Base-by-base conservation (phyloP, 2,888 invertebrate genomes). In the Pantelozetes paolii region DNA sequence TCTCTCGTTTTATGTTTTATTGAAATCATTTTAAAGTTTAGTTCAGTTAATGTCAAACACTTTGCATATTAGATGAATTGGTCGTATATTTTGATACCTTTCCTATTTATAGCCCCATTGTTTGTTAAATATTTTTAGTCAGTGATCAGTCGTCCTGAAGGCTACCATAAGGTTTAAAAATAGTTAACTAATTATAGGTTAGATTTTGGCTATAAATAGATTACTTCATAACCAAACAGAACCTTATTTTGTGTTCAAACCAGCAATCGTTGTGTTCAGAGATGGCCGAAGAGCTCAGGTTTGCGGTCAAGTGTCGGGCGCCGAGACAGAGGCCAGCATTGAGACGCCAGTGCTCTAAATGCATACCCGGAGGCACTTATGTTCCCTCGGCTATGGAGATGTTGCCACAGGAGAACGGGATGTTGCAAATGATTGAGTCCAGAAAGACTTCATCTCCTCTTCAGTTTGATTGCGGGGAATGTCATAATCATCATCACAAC, bases 231-330 rank as follows among this genome's bases (percentile, higher is more conserved):
- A 50, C 18, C 20, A 45, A 50, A n/a, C 45, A 76, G 77, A 77
- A 76, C 67, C 48, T 75, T 64, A 64, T 76, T 8, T 75, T 77
- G 30, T 76, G 76, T 69, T 77, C 76, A 69, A 73, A 70, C 45
- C 83, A 88, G 82, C 91, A 94, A 85, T 92, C 94, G 0, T 84
- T 96, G 71, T 96, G 95, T 83, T 90, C 93, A 45, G 95, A 96
- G 84, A 94, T 96, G 92, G 92, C 88, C 0, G 89, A 94, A 84
- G 96, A 96, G 84, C 84, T 96, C 76, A 86, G 93, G 40, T 94
- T 94, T 81, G 95, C 96, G 0, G 87, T 96, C 82, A 87, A 90
- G 70, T 95, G 95, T 82, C 87, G 88, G 13, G 78, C 77, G 8
- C 90, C 93, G 1, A 86, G 89, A 77, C 89, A 91, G 80, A 85